These are phyloP conservation scores for Philonicus albiceps DNA, from an alignment of 2,888 invertebrate species.

Conservation along the genomic window DNA sequence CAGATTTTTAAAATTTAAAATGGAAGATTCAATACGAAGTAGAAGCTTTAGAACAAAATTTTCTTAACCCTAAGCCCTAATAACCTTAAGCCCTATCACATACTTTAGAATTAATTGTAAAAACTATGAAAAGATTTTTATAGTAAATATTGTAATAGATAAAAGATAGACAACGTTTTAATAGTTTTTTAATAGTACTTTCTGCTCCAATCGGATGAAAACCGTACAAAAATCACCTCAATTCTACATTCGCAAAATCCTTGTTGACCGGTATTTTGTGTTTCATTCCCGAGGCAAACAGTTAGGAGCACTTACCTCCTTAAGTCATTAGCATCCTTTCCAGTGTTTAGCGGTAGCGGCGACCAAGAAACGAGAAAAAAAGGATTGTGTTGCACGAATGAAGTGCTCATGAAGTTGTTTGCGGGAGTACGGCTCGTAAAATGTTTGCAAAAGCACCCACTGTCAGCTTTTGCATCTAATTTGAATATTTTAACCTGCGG, in stretches of 20 bases:
- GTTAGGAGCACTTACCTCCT: not conserved
- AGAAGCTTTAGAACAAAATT: too few relatives aligned
- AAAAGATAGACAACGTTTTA: not conserved
- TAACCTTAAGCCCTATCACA: too few relatives aligned
- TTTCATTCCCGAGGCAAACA: not conserved
- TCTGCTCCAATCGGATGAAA: not conserved
- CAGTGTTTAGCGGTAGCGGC: not conserved
- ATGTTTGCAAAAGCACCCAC: not conserved
- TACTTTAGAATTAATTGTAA: too few relatives aligned
- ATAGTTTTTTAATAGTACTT: not conserved
- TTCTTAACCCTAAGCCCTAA: too few relatives aligned
- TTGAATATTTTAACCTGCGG: conserved; percentile 40
- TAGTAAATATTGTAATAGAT: too few relatives aligned
- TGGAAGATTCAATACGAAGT: too few relatives aligned
- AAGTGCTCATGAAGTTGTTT: not conserved
- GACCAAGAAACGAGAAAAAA: not conserved
- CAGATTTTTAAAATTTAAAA: too few relatives aligned
- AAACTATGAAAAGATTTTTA: too few relatives aligned
- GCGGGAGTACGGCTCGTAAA: not conserved
- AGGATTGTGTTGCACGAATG: not conserved
- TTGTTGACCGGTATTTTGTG: not conserved
- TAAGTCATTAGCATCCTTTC: not conserved
- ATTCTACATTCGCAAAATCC: not conserved
- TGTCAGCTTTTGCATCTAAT: conserved; percentile 35
- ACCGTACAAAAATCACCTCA: not conserved